These are phyloP conservation scores for Drosophila mauritiana DNA, from an alignment of 1,140 invertebrate genomes.

Conservation along the genomic window DNA sequence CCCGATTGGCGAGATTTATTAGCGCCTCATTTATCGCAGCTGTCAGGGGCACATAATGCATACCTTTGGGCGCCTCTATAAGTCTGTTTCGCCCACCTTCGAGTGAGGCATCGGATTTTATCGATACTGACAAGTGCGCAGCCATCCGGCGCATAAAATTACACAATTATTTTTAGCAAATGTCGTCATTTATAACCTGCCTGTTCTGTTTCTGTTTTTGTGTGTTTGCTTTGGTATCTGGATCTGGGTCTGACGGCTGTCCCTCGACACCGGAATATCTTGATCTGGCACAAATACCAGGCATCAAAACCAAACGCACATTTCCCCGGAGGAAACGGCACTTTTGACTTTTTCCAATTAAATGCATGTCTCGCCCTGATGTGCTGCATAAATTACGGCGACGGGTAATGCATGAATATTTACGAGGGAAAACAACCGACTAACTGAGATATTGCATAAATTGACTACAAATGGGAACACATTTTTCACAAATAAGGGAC, in stretches of 20 bases:
- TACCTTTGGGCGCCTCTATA: constrained; percentile 55
- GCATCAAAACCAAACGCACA: constrained; percentile 16
- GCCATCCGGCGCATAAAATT: constrained; percentile 56
- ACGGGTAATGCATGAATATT: constrained; percentile 30
- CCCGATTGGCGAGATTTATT: constrained; percentile 61
- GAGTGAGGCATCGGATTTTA: constrained; percentile 31
- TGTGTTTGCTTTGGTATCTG: constrained; percentile 1
- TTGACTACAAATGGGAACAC: not conserved
- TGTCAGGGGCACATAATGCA: constrained; percentile 41
- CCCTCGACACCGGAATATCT: constrained; percentile 19
- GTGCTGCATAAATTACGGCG: constrained; percentile 43
- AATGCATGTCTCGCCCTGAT: constrained; percentile 31
- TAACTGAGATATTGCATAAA: constrained; percentile 4
- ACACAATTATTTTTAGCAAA: constrained; percentile 70
- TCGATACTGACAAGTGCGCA: constrained; percentile 67
- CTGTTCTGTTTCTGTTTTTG: constrained; percentile 11
- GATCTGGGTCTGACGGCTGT: constrained; percentile 12
- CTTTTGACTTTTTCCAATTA: constrained; percentile 44
- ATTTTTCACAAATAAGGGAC: not conserved
- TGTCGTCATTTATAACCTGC: constrained; percentile 61
- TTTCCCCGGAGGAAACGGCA: not conserved
- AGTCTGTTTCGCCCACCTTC: constrained; percentile 22
- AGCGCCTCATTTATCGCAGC: constrained; percentile 63
- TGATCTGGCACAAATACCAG: constrained; percentile 3
- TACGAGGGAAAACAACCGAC: constrained; percentile 5